These are phyloP conservation scores for Prinia subflava DNA, from an alignment of 2,113 vertebrate species.

Conservation along the genomic window DNA sequence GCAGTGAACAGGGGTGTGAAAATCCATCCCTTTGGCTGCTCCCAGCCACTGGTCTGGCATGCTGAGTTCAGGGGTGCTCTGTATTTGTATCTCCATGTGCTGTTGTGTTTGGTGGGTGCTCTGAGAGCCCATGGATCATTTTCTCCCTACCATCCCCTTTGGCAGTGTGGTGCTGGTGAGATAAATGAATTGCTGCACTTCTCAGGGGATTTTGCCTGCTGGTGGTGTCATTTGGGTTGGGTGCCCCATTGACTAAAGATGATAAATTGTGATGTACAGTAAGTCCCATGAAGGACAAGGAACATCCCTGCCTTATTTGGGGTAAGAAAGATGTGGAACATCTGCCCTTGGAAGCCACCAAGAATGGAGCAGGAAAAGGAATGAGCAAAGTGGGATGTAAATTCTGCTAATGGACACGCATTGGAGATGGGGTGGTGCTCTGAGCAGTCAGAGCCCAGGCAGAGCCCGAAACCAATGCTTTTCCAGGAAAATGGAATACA, in stretches of 20 bases:
- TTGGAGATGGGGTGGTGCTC: not conserved
- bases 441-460: not conserved
- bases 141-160: not conserved
- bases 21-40: not conserved
- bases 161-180: not conserved
- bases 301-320: not conserved
- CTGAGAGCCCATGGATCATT: not conserved
- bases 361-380: not conserved
- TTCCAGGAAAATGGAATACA: not conserved
- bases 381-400: not conserved
- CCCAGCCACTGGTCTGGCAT: not conserved
- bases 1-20: not conserved
- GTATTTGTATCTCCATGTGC: not conserved
- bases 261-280: not conserved
- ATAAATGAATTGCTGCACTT: not conserved
- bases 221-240: not conserved
- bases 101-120: not conserved
- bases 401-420: fast-evolving
- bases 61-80: not conserved
- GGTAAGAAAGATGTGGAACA: not conserved
- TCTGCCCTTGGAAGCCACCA: not conserved
- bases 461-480: not conserved
- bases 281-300: not conserved
- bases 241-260: not conserved
- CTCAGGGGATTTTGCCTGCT: not conserved